A percentile compares a stretch with the other conserved stretches of the same genome.
Evolutionary conservation across 2,888 invertebrate species (phyloP).

Genomic region (Caradrina kadenii): DNA sequence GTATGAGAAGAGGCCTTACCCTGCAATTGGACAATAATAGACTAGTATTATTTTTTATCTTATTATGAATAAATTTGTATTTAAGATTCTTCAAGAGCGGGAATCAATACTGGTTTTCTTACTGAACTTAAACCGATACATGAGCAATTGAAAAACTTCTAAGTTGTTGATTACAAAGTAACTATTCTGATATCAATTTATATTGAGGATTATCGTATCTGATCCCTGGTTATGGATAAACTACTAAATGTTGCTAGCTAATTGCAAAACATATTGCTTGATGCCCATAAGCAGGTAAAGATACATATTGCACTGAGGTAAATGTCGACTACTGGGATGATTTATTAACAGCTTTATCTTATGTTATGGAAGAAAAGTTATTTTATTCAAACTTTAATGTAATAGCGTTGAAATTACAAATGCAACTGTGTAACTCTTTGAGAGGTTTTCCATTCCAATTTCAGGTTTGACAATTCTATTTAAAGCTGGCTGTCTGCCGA

Average conservation of each 20-base stretch:
- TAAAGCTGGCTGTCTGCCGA: no score
- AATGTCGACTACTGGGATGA: conserved; percentile 45
- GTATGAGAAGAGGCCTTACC: no score
- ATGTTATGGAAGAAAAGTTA: not conserved
- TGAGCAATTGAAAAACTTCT: not conserved
- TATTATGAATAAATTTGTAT: no score
- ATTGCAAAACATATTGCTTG: conserved; percentile 38
- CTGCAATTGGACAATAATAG: no score
- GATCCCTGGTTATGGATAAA: conserved; percentile 44
- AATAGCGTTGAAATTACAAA: no score
- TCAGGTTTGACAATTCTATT: no score
- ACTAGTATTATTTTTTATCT: no score
- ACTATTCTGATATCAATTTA: conserved; percentile 6
- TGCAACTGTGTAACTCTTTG: no score
- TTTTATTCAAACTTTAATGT: no score
- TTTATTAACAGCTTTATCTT: conserved; percentile 9
- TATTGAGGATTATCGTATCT: conserved; percentile 30
- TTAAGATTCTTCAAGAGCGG: no score
- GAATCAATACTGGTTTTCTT: not conserved
- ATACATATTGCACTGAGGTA: conserved; percentile 29
- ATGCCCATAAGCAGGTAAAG: conserved; percentile 30
- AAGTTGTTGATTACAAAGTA: conserved; percentile 17
- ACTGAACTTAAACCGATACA: not conserved
- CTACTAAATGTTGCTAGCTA: conserved; percentile 28
- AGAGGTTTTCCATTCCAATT: no score